These are phyloP conservation scores for Therioaphis trifolii DNA, from an alignment of 2,888 invertebrate genomes.

Conservation along the genomic window DNA sequence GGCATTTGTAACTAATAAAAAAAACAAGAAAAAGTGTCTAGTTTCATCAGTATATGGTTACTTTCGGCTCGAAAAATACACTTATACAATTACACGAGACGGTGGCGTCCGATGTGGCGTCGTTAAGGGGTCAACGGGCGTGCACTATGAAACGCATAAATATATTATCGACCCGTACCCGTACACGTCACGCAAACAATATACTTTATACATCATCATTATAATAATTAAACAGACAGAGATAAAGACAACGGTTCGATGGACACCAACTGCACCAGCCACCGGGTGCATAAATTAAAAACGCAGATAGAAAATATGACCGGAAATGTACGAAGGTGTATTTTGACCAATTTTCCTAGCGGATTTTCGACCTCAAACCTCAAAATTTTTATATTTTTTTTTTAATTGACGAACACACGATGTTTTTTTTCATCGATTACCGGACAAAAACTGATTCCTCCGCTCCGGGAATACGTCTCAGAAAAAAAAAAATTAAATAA, in stretches of 20 bases:
- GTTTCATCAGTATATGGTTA: background rate
- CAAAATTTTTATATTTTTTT: background rate
- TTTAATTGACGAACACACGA: background rate
- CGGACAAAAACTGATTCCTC: background rate
- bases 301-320: background rate
- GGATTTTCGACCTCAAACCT: background rate
- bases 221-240: background rate
- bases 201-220: background rate
- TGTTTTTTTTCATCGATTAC: background rate
- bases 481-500: background rate
- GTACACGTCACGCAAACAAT: too few species aligned
- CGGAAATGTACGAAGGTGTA: background rate
- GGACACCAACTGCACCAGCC: background rate
- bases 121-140: conserved; percentile 32
- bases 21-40: too few species aligned
- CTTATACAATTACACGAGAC: background rate
- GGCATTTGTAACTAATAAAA: too few species aligned
- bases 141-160: conserved; percentile 20
- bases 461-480: background rate
- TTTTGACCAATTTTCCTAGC: background rate
- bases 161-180: background rate
- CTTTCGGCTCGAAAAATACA: background rate
- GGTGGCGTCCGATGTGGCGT: too few species aligned
- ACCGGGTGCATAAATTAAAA: background rate
- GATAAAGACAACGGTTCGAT: background rate